Base-by-base conservation (phyloP, 92 coral and sea anemone species). In the Blastomussa wellsi region DNA sequence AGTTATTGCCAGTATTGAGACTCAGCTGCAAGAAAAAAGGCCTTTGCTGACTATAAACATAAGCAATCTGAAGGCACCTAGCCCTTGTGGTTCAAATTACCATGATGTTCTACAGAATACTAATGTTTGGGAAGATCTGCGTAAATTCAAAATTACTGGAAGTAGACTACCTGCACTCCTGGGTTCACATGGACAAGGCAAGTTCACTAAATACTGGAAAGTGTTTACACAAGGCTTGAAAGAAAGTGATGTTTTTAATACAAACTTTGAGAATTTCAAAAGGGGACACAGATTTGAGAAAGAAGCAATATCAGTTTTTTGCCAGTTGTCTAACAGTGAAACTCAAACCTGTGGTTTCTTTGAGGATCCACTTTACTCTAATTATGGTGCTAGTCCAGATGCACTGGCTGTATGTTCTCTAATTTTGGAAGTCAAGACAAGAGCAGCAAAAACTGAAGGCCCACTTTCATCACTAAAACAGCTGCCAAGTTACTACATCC, bases 311-410 rank as follows among this genome's bases (percentile, higher is more conserved):
- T 64, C 77, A 32, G 62, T 85, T 32, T 78, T 85, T 67, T 85
- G 77, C 13, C 28, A 60, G 3, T 55, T 76, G 76, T 85, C 88
- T 72, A 69, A 68, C 64, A 81, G 87, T 74, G 69, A 81, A 44
- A 74, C 86, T 44, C 77, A 87, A 87, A 76, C 69, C 24, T 81
- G 90, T 66, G 83, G 87, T 37, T 81, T 87, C 72, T 82, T 82
- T 82, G 79, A 76, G 72, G 83, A 86, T 28, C 89, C 89, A 78
- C 78, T 52, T 77, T 44, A 78, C 59, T 41, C 77, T 7, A 78
- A 69, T 22, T 86, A 77, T 86, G 89, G 87, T 82, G 68, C 90
- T 74, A 82, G 87, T 76, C 87, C 87, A 72, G 87, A 88, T 88
- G 90, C 78, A 53, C 47, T 87, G 66, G 86, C 86, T 71, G 78